Conservation (phyloP, 1,140 invertebrate species). For the Leptoteleia sp. region DNA sequence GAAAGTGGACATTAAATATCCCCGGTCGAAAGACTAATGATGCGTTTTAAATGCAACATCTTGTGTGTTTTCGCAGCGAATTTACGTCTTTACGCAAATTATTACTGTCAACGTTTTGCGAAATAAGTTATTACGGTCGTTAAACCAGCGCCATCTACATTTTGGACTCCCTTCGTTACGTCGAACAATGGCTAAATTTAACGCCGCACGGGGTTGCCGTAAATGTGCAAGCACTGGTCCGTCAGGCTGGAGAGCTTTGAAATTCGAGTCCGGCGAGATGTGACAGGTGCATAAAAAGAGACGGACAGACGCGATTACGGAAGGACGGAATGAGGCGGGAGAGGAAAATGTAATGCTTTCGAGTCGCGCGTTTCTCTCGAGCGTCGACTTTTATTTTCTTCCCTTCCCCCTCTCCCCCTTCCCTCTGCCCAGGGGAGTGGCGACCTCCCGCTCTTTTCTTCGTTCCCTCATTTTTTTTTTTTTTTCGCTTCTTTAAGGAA, state of each 20-base stretch:
- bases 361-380: no score
- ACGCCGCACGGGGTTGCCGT: slow-evolving; percentile 3
- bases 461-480: no score
- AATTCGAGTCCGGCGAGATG: slow-evolving; percentile 7
- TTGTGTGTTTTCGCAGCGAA: slow-evolving; percentile 47
- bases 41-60: slow-evolving; percentile 58
- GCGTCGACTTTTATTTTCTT: neutral
- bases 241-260: slow-evolving; percentile 10
- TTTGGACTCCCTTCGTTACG: slow-evolving; percentile 50
- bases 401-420: neutral
- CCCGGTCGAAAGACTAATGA: slow-evolving; percentile 52
- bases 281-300: slow-evolving; percentile 15
- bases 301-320: no score
- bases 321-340: no score
- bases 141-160: slow-evolving; percentile 51
- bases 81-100: slow-evolving; percentile 54
- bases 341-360: no score
- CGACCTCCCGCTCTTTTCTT: no score
- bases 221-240: slow-evolving; percentile 4
- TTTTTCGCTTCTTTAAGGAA: no score
- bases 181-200: slow-evolving; percentile 51
- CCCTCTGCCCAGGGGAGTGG: no score
- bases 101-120: slow-evolving; percentile 44
- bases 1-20: slow-evolving; percentile 59
- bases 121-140: slow-evolving; percentile 53